Base-by-base conservation (phyloP, 1,140 invertebrate species). In the Dendroctonus valens region DNA sequence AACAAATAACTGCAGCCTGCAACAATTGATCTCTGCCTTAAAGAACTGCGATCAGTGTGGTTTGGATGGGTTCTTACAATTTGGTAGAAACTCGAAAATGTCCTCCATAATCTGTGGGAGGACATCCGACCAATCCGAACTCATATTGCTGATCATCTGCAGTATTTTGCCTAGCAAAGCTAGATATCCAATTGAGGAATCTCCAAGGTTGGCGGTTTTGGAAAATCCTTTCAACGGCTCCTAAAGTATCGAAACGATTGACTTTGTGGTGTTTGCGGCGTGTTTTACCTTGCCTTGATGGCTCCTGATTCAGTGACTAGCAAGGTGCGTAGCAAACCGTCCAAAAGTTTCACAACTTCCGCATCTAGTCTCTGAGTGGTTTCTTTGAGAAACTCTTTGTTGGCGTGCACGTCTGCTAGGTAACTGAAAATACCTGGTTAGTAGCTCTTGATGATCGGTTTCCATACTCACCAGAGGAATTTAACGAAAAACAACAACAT, bases 141-240 rank as follows among this genome's bases (percentile, higher is more conserved):
- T 57, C 49, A 14, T 12, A 49, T 55, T 39, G 49, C 41, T 9
- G 41, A 48, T 48, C 8, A 58, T 49, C 11, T 41, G 5, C 6
- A 65, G 46, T 37, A 65, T 41, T 42, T 49, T 57, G 26, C 42
- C 41, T n/a, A 65, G 15, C n/a, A 65, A 50, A 5, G 8, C 50
- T 39, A 65, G 11, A 12, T 50, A 15, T 46, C 62, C 62, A 44
- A 14, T 1, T 0, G 53, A 46, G 12, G 48, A 14, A 15, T 55
- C 38, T 54, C 38, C 3, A 44, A 53, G 8, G 11, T 64, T 26
- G 12, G 38, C 1, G 9, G 8, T 44, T 7, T 48, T 38, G 11
- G 52, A 41, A 12, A 41, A 41, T 2, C 46, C 46, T 44, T 26
- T 7, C 12, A 59, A 26, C 37, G 26, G 41, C 8, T 44, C 41